These are phyloP conservation scores for Machimus atricapillus DNA, from an alignment of 2,888 invertebrate species.

Conservation along the genomic window DNA sequence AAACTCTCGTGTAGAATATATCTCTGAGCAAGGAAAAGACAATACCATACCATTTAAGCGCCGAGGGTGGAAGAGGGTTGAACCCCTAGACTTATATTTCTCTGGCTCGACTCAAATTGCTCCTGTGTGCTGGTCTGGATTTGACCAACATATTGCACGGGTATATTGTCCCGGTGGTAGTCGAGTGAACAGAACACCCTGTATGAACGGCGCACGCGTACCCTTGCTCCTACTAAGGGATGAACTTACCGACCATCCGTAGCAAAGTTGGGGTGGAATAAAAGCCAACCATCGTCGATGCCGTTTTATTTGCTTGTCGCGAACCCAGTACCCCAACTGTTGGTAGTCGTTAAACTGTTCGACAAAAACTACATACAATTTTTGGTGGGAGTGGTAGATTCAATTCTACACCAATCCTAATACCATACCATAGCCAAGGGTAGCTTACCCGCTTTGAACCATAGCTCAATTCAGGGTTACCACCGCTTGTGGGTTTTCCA, in stretches of 20 bases:
- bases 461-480: background rate
- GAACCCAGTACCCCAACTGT: background rate
- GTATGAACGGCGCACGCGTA: slow-evolving; percentile 61
- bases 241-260: slow-evolving; percentile 17
- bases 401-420: background rate
- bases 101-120: background rate
- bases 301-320: background rate
- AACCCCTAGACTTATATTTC: slow-evolving; percentile 4
- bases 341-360: background rate
- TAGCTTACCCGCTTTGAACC: background rate
- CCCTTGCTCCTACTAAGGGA: slow-evolving; percentile 2
- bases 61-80: slow-evolving; percentile 31
- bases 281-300: background rate
- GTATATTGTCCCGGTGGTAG: slow-evolving; percentile 42
- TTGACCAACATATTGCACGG: slow-evolving; percentile 11
- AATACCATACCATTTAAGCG: slow-evolving; percentile 26
- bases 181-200: slow-evolving; percentile 59
- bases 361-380: background rate
- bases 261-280: slow-evolving; percentile 12
- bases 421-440: background rate
- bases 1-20: slow-evolving; percentile 21
- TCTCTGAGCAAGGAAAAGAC: slow-evolving; percentile 18
- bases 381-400: background rate
- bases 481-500: background rate
- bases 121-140: slow-evolving; percentile 1